Percentiles rank a stretch among this genome's conserved stretches.
Evolutionary conservation across 1,140 invertebrate species (phyloP).

Genomic region (Neodiprion pinetum): DNA sequence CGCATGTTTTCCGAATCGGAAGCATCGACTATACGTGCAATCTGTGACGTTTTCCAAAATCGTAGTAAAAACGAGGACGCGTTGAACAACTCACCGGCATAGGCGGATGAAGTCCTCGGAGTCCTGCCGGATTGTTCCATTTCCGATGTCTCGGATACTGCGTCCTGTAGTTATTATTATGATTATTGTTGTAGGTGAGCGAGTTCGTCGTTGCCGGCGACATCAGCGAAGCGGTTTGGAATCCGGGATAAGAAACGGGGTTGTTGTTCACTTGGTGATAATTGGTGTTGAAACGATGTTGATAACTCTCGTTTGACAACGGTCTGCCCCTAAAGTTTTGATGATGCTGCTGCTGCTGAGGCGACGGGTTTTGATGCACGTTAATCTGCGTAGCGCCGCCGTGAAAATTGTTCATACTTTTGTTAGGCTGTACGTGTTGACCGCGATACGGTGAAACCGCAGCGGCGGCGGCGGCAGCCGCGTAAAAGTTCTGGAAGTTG

Average conservation of each 20-base stretch:
- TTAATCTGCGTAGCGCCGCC: slow-evolving; percentile 20
- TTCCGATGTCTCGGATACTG: slow-evolving; percentile 42
- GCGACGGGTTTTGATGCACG: slow-evolving; percentile 20
- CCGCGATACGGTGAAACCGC: not conserved
- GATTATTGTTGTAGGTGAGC: slow-evolving; percentile 28
- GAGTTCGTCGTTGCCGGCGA: slow-evolving; percentile 30
- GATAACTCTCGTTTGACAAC: slow-evolving; percentile 12
- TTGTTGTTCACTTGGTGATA: not conserved
- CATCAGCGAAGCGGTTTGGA: slow-evolving; percentile 23
- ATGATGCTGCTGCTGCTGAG: slow-evolving; percentile 24
- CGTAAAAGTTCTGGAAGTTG: slow-evolving; percentile 12
- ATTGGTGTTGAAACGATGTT: slow-evolving; percentile 29
- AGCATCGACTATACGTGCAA: too few relatives aligned
- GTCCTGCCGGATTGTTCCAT: slow-evolving; percentile 41
- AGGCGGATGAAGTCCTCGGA: slow-evolving; percentile 43
- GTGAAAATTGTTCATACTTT: not conserved
- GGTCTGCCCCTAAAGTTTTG: not conserved
- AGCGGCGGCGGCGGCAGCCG: slow-evolving; percentile 30
- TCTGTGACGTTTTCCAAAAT: too few relatives aligned
- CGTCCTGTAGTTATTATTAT: slow-evolving; percentile 32
- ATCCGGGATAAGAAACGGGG: slow-evolving; percentile 7
- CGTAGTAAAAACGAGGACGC: too few relatives aligned
- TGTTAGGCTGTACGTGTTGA: not conserved
- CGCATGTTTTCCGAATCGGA: too few relatives aligned
- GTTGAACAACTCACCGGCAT: slow-evolving; percentile 43